Evolutionary conservation across 2,113 vertebrate species (phyloP).

Genomic region (Numida meleagris): DNA sequence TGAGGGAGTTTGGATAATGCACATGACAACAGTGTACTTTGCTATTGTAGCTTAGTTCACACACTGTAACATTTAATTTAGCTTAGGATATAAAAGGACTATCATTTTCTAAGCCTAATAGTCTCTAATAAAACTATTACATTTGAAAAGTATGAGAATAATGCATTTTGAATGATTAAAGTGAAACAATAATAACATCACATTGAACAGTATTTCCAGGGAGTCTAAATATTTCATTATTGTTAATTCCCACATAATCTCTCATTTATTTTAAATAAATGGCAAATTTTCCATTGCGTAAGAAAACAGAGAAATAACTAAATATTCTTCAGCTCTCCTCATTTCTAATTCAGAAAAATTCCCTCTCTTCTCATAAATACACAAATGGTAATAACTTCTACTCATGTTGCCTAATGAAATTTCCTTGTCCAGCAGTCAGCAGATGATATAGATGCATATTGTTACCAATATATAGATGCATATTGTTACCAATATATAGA

Average conservation of each 20-base stretch:
- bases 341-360: not conserved
- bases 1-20: not conserved
- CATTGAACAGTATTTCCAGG: not conserved
- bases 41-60: not conserved
- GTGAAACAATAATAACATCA: not conserved
- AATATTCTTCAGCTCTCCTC: not conserved
- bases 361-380: not conserved
- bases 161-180: not conserved
- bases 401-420: not conserved
- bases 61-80: not conserved
- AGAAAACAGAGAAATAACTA: not conserved
- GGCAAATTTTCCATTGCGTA: not conserved
- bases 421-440: not conserved
- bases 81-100: not conserved
- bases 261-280: not conserved
- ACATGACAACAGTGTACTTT: not conserved
- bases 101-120: not conserved
- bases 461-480: no score
- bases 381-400: not conserved
- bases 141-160: not conserved
- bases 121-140: not conserved
- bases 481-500: not conserved
- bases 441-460: no score
- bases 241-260: not conserved
- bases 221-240: not conserved